Conservation (phyloP, 2,888 invertebrate species). For the Aphodius granarius region DNA sequence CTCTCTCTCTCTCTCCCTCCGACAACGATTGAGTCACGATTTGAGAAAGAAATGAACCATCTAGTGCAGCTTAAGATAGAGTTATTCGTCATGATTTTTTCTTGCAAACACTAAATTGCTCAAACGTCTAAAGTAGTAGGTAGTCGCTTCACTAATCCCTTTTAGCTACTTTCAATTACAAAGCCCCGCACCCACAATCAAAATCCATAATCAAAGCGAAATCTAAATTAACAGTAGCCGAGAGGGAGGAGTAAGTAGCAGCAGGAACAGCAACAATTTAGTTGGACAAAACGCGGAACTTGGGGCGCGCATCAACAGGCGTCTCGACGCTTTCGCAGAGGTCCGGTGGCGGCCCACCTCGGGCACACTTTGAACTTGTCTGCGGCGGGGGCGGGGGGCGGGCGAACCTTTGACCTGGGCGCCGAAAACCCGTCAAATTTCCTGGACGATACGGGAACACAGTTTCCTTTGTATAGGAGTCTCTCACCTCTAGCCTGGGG, state of each 20-base stretch:
- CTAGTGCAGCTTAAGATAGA: too few species aligned
- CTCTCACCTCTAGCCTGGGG: not conserved
- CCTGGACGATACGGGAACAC: not conserved
- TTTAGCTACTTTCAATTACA: not conserved
- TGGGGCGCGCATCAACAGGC: not conserved
- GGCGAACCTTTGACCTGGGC: not conserved
- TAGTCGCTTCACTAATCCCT: too few species aligned
- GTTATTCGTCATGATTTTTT: too few species aligned
- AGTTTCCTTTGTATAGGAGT: not conserved
- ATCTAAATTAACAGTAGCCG: not conserved
- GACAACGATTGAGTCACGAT: too few species aligned
- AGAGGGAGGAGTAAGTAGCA: too few species aligned
- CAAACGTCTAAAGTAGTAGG: too few species aligned
- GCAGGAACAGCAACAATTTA: too few species aligned
- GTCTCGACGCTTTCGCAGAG: not conserved
- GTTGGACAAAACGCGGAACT: not conserved
- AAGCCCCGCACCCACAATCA: not conserved
- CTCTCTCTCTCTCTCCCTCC: too few species aligned
- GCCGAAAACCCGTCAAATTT: not conserved
- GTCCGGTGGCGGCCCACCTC: conserved; percentile 1
- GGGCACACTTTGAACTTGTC: conserved; percentile 2
- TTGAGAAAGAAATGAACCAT: too few species aligned
- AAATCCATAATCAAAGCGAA: not conserved
- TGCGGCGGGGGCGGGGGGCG: not conserved
- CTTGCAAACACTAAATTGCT: too few species aligned